Evolutionary conservation across 1,140 invertebrate species (phyloP).

Genomic region (Drosophila obscura): DNA sequence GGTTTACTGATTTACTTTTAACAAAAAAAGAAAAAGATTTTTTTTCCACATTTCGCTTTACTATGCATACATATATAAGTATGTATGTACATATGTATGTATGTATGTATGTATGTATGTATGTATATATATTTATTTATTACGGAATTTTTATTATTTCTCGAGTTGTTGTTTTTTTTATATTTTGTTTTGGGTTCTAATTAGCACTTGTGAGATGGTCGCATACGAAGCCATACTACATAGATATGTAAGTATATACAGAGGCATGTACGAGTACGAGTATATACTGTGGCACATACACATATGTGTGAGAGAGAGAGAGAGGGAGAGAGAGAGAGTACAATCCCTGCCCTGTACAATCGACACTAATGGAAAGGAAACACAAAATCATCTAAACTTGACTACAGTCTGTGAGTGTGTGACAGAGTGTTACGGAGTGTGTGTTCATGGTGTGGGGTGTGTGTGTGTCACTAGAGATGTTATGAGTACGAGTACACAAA

Average conservation of each 20-base stretch:
- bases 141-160: constrained; percentile 16
- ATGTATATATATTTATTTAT: constrained; percentile 33
- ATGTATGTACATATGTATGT: constrained; percentile 29
- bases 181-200: constrained; percentile 62
- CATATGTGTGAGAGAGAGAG: too few relatives aligned
- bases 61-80: constrained; percentile 32
- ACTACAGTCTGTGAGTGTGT: constrained; percentile 27
- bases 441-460: constrained; percentile 7
- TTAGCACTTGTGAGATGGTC: constrained; percentile 84
- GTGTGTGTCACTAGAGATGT: constrained; percentile 37
- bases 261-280: constrained; percentile 14
- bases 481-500: constrained; percentile 11
- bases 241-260: constrained; percentile 47
- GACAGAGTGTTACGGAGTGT: too few relatives aligned
- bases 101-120: constrained; percentile 30
- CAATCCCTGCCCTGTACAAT: neutral
- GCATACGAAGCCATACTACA: constrained; percentile 48
- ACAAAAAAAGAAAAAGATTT: constrained; percentile 1
- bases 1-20: constrained; percentile 26
- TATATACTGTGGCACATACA: neutral
- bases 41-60: constrained; percentile 19
- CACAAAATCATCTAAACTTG: constrained; percentile 26
- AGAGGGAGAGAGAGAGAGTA: too few relatives aligned
- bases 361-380: constrained; percentile 41
- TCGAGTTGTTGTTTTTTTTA: constrained; percentile 2